Base-by-base conservation (phyloP, 2,113 vertebrate species). In the Poecile atricapillus region DNA sequence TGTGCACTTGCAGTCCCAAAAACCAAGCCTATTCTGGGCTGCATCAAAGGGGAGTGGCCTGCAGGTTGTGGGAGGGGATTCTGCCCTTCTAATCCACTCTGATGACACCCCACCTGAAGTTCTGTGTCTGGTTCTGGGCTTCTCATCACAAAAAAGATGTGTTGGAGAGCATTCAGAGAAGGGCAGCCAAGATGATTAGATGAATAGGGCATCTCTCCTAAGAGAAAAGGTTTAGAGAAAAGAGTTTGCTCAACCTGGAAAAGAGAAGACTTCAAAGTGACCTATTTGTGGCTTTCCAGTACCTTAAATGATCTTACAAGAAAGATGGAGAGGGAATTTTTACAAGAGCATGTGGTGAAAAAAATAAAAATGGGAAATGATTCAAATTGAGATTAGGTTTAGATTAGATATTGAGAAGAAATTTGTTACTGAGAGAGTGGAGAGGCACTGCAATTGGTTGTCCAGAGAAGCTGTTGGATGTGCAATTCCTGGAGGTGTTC, bases 221-320 rank as follows among this genome's bases (percentile, higher is more conserved):
- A n/a, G 28, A 46, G 5, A 23, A 75, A 60, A 39, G 13, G 5
- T 16, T 67, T 39, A 52, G 33, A 52, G 16, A 52, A 24, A 18
- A 53, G 23, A 5, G 8, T 52, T 65, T 46, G 10, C n/a, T 60
- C 33, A 68, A 9, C 24, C 20, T 74, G 33, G 60, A 52, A 44
- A 75, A 75, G 6, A 53, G 13, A 21, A 10, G 5, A 11, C 9
- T 53, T 60, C 0, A 0, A 11, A 37, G n/a, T 41, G 4, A 46
- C 9, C 2, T 39, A 9, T 30, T 46, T 46, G 22, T 44, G 46
- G 15, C 37, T 50, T 59, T 59, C 33, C 44, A 6, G 10, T 33
- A 59, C 37, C 27, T 50, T 47, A 44, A 58, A 35, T 37, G 33
- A 30, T 2, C 13, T 23, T 52, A 46, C 23, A 46, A 44, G 33